Conservation (phyloP, 2,113 vertebrate genomes). For the Turdus rufiventris region DNA sequence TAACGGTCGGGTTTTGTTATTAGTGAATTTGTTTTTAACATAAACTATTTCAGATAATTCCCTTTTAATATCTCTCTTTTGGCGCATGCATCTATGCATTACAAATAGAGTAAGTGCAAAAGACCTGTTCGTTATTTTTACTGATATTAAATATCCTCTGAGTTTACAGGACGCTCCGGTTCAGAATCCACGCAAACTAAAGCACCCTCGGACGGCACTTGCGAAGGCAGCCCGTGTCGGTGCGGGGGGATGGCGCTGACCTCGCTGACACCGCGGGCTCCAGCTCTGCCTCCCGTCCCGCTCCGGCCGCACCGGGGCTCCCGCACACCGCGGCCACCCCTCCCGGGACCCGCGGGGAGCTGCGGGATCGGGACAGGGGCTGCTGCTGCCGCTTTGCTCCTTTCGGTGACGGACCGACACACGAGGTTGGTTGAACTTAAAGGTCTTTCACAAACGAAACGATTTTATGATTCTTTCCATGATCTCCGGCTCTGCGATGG, state of each 20-base stretch:
- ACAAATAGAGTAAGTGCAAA: not conserved
- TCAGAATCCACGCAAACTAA: not conserved
- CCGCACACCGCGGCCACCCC: not conserved
- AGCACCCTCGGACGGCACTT: fast-evolving
- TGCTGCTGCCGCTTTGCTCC: not conserved
- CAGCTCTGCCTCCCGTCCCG: not conserved
- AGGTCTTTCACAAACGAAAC: not conserved
- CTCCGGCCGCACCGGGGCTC: not conserved
- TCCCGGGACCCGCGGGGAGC: not conserved
- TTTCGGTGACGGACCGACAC: not conserved
- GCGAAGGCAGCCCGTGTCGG: not conserved
- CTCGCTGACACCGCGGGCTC: not conserved
- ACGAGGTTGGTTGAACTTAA: not conserved
- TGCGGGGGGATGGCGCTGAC: fast-evolving
- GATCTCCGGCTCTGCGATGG: not conserved
- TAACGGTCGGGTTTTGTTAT: not conserved
- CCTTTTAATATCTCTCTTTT: not conserved
- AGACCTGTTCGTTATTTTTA: not conserved
- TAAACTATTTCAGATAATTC: not conserved
- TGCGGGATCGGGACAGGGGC: not conserved
- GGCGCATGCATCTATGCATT: not conserved
- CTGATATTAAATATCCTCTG: not conserved
- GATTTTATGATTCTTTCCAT: not conserved
- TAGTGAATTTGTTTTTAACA: not conserved
- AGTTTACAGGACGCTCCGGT: not conserved